These are phyloP conservation scores for Drosophila ochracea DNA, from an alignment of 2,888 invertebrate genomes.

Conservation along the genomic window DNA sequence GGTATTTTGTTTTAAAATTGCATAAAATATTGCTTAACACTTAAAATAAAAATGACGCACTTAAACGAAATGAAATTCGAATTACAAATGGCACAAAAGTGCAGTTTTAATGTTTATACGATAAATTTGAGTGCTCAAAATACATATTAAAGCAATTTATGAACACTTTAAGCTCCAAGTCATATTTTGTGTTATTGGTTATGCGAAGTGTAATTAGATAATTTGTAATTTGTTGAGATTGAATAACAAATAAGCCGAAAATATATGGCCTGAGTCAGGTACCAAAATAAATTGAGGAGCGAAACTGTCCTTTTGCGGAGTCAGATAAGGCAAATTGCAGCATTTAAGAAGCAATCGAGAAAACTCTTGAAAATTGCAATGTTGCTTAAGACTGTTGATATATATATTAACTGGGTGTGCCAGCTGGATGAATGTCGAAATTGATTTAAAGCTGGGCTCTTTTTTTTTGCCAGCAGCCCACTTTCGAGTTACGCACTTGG, in stretches of 20 bases:
- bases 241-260: constrained; percentile 42
- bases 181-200: constrained; percentile 27
- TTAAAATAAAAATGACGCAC: constrained; percentile 30
- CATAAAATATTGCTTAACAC: background rate
- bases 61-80: constrained; percentile 34
- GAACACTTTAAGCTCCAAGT: constrained; percentile 27
- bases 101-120: constrained; percentile 18
- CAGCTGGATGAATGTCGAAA: constrained; percentile 49
- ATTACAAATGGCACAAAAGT: constrained; percentile 16
- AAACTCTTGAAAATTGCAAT: background rate
- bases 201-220: constrained; percentile 50
- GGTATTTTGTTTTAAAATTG: background rate
- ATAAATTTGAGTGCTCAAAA: constrained; percentile 21
- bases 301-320: constrained; percentile 60
- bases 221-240: constrained; percentile 52
- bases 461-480: constrained; percentile 16
- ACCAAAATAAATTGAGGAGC: constrained; percentile 32
- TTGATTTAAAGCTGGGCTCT: constrained; percentile 65
- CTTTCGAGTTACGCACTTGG: constrained; percentile 40
- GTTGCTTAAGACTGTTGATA: constrained; percentile 7
- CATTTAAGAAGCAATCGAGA: constrained; percentile 61
- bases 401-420: constrained; percentile 52
- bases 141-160: constrained; percentile 57
- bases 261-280: constrained; percentile 53
- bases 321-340: constrained; percentile 49